Conservation (phyloP, 2,113 vertebrate species). For the Protobothrops mucrosquamatus region DNA sequence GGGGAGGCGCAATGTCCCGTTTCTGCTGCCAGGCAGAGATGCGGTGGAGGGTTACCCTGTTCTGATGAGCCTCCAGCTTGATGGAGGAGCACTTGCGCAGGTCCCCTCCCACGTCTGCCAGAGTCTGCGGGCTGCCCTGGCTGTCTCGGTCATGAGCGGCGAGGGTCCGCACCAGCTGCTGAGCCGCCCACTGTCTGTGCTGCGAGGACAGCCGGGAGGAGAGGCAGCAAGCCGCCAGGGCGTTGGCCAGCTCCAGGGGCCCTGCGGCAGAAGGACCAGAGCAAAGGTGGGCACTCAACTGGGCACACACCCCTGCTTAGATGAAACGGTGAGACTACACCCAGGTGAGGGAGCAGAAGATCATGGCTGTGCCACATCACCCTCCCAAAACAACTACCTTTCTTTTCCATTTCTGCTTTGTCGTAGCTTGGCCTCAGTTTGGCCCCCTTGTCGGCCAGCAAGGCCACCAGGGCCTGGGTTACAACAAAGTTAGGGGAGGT, state of each 20-base stretch:
- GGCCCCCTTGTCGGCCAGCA: conserved; percentile 94
- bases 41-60: conserved; percentile 73
- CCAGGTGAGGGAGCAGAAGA: conserved; percentile 65
- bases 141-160: conserved; percentile 96
- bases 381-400: conserved; percentile 72
- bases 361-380: conserved; percentile 55
- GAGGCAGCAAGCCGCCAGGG: conserved; percentile 96
- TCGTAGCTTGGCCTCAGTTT: conserved; percentile 87
- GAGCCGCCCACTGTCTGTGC: conserved; percentile 97
- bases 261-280: conserved; percentile 93
- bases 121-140: conserved; percentile 88
- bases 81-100: conserved; percentile 90
- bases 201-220: conserved; percentile 95
- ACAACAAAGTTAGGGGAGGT: conserved; percentile 98
- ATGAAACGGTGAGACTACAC: conserved; percentile 77
- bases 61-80: conserved; percentile 97
- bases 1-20: background rate
- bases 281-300: conserved; percentile 90
- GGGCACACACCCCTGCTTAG: conserved; percentile 90
- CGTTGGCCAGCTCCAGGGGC: conserved; percentile 97
- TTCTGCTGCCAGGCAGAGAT: background rate
- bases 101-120: conserved; percentile 94
- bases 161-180: conserved; percentile 92
- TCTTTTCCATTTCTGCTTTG: conserved; percentile 92
- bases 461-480: conserved; percentile 93